phyloP scores from a whole-genome alignment of 1,140 invertebrate species.

The Lithobius niger region DNA sequence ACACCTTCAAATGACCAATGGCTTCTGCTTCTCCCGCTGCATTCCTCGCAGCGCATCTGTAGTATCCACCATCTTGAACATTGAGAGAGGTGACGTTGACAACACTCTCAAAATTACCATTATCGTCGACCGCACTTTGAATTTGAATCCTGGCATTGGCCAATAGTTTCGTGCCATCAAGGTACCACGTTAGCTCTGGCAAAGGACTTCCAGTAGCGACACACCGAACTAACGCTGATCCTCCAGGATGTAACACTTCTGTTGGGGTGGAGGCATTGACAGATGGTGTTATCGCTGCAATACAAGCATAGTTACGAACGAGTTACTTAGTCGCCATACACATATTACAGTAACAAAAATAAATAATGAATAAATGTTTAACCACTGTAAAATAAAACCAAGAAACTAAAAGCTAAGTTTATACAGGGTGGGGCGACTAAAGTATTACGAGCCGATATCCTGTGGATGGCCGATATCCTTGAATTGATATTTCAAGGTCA shows the following conservation, averaged over 20 bases:
- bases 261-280: no score
- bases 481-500: no score
- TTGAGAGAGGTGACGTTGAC: not conserved
- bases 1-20: not conserved
- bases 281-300: no score
- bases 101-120: not conserved
- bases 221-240: not conserved
- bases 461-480: no score
- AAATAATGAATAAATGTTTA: no score
- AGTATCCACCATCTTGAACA: conserved; percentile 3
- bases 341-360: no score
- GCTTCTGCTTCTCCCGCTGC: not conserved
- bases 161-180: not conserved
- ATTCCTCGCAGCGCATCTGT: not conserved
- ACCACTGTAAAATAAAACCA: no score
- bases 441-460: no score
- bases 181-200: not conserved
- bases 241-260: not conserved
- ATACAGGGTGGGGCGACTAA: no score
- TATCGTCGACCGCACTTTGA: not conserved
- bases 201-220: not conserved
- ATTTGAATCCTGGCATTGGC: not conserved
- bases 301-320: no score
- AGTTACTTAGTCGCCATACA: no score
- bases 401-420: no score